Evolutionary conservation across 2,888 invertebrate genomes (phyloP), one percentile per base, ranked within the genome.

Genomic region (Ypsolopha scabrella): DNA sequence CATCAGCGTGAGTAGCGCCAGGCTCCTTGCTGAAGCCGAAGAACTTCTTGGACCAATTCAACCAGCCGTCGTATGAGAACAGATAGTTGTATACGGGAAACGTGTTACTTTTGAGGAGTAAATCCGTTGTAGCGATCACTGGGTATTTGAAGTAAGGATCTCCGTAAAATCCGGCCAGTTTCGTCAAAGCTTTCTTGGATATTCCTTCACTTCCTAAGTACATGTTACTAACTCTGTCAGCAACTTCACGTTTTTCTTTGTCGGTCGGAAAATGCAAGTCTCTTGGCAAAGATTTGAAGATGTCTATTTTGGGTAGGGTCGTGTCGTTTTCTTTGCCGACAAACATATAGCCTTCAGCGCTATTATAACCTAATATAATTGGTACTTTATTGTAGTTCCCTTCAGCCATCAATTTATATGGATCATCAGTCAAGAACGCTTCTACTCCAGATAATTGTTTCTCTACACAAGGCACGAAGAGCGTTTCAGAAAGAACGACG

Each of bases 1-100:
- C 86, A 55, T 86, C 85, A 0, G 80, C 85, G 49, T 86, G 86
- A 0, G 80, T 75, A 0, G 85, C 82, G 1, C 85, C 85, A 0
- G 75, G 72, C n/a, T 66, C 59, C 1, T 55, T 58, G 9, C 59
- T 52, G 51, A 70, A 78, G 0, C 78, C 75, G 51, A 55, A 75
- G 7, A 62, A 50, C 6, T 65, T 38, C 58, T 85, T 85, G 0
- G 74, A 70, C 2, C 78, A 53, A 59, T 86, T 86, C 62, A 83
- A 60, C 68, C 70, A 72, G 0, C 85, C 85, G 52, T 73, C 72
- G 51, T 79, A 76, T 44, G 61, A 60, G 39, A 85, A 69, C 54
- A 75, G 78, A 52, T 86, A 86, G 0, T 62, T 61, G 50, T 67
- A 83, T 1, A 85, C 58, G 0, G 77, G 71, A 7, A 67, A 13